These are phyloP conservation scores for Pocillopora meandrina DNA, from an alignment of 92 coral and sea anemone genomes.

Conservation along the genomic window DNA sequence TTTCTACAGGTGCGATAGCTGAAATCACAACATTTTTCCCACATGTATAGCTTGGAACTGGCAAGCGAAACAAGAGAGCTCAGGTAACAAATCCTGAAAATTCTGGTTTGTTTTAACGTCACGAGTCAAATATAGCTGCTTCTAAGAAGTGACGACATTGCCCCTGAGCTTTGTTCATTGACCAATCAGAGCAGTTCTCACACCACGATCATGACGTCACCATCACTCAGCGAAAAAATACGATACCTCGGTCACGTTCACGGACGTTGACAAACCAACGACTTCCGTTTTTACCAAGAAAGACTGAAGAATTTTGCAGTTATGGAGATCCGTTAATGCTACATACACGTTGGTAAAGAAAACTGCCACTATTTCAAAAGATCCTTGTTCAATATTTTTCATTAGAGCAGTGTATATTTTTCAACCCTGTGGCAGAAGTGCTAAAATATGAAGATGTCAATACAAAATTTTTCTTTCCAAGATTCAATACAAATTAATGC, in stretches of 20 bases:
- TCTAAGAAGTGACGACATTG: neutral
- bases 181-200: conserved; percentile 24
- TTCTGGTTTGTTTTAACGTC: conserved; percentile 37
- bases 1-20: conserved; percentile 22
- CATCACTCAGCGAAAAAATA: conserved; percentile 49
- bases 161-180: neutral
- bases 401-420: neutral
- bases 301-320: neutral
- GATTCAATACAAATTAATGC: neutral
- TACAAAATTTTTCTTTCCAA: too few species aligned
- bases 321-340: neutral
- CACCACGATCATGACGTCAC: conserved; percentile 26
- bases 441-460: neutral
- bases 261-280: conserved; percentile 41
- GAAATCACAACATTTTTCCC: neutral
- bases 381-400: conserved; percentile 3
- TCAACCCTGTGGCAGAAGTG: neutral
- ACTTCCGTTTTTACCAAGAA: neutral
- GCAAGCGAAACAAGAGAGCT: neutral
- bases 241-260: conserved; percentile 45
- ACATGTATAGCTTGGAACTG: too few species aligned
- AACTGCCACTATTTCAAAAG: neutral
- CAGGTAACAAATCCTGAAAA: conserved; percentile 11
- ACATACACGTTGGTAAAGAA: neutral
- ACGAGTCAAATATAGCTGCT: conserved; percentile 28